These are phyloP conservation scores for Xanthia icteritia DNA, from an alignment of 2,888 invertebrate genomes.

Conservation along the genomic window DNA sequence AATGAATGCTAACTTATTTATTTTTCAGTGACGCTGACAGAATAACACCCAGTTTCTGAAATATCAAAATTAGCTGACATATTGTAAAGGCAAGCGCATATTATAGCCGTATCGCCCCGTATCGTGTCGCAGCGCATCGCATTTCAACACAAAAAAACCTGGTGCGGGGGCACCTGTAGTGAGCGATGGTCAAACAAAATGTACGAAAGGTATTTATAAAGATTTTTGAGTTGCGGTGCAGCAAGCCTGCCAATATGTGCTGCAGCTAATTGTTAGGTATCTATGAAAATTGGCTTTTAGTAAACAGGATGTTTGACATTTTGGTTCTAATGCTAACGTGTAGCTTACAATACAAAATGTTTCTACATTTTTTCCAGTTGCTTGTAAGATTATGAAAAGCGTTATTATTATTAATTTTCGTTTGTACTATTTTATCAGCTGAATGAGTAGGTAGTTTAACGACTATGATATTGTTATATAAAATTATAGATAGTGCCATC, in stretches of 20 bases:
- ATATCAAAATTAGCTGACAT: neutral
- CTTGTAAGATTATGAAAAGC: slow-evolving; percentile 1
- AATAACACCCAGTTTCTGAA: neutral
- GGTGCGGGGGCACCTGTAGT: neutral
- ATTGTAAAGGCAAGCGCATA: neutral
- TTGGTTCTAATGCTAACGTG: too few species aligned
- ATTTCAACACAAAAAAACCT: neutral
- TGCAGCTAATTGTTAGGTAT: too few species aligned
- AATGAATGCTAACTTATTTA: neutral
- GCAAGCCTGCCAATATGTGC: too few species aligned
- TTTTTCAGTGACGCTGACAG: neutral
- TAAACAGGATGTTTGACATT: neutral
- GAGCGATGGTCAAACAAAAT: neutral
- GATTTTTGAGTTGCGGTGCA: too few species aligned
- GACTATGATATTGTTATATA: slow-evolving; percentile 10
- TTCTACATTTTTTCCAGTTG: neutral
- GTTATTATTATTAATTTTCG: slow-evolving; percentile 14
- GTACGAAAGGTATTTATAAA: too few species aligned
- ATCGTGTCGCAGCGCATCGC: neutral
- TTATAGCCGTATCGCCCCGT: neutral
- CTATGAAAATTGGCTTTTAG: too few species aligned
- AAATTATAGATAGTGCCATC: slow-evolving; percentile 2
- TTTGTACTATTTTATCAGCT: slow-evolving; percentile 51
- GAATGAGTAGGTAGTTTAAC: slow-evolving; percentile 11
- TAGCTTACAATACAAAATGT: neutral